These are phyloP conservation scores for Trichogramma pretiosum DNA, from an alignment of 1,140 invertebrate genomes.

Conservation along the genomic window DNA sequence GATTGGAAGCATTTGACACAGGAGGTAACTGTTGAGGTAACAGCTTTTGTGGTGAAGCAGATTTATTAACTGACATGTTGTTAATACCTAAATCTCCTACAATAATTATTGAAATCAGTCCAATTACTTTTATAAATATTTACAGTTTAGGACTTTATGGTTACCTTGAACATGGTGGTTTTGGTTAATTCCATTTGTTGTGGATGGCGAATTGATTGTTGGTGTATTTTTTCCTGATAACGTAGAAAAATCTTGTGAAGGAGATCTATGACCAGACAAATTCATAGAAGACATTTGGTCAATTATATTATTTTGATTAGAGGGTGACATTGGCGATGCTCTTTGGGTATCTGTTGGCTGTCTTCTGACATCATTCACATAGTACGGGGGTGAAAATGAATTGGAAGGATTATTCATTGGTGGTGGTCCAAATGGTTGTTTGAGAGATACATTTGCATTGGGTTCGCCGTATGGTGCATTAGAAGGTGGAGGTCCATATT, in stretches of 20 bases:
- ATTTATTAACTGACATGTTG: slow-evolving; percentile 22
- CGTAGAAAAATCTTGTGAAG: slow-evolving; percentile 3
- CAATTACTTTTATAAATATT: background rate
- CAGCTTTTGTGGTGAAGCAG: slow-evolving; percentile 25
- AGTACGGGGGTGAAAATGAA: slow-evolving; percentile 20
- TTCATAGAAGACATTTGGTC: slow-evolving; percentile 31
- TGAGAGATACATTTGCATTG: slow-evolving; percentile 26
- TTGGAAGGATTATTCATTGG: slow-evolving; percentile 6
- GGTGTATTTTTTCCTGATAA: slow-evolving; percentile 17
- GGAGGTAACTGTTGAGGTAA: slow-evolving; percentile 21
- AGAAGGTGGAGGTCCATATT: slow-evolving; percentile 22
- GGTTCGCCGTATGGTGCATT: slow-evolving; percentile 22
- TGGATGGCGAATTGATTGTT: slow-evolving; percentile 16
- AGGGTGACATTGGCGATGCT: slow-evolving; percentile 14
- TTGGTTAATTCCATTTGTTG: slow-evolving; percentile 26
- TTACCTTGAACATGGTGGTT: slow-evolving; percentile 15
- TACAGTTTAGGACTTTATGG: background rate
- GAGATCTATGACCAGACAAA: slow-evolving; percentile 23
- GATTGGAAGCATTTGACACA: slow-evolving; percentile 21
- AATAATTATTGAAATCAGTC: background rate
- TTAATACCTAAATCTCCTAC: slow-evolving; percentile 16
- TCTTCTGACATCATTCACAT: slow-evolving; percentile 23
- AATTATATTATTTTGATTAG: slow-evolving; percentile 25
- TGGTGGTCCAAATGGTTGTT: slow-evolving; percentile 18
- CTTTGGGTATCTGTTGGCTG: slow-evolving; percentile 17